Base-by-base conservation (phyloP, 2,797 vertebrate species). In the Pempheris klunzingeri region DNA sequence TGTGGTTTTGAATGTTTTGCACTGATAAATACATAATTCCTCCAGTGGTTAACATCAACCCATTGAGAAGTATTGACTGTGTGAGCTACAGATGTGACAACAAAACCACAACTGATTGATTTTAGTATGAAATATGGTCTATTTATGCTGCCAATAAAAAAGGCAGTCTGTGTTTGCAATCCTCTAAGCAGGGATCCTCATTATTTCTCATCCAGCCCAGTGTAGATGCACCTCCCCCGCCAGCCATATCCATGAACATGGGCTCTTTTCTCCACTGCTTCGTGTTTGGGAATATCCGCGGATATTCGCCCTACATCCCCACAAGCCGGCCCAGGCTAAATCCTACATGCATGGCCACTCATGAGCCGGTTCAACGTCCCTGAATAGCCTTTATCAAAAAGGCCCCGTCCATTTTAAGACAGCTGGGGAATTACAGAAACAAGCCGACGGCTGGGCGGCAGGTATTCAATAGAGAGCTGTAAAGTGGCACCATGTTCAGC, bases 401-500 rank as follows among this genome's bases (percentile, higher is more conserved):
- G 64, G 65, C 62, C 82, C 74, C 78, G 82, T 92, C 84, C 92
- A 91, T 93, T 90, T 92, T 86, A 88, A 91, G 80, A 90, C 82
- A 87, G 77, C 81, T 36, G 79, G 38, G 43, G 41, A 71, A 76
- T 88, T 63, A 84, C n/a, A 72, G 82, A 61, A 66, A 53, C 39
- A 63, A 49, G 66, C 64, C 44, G 75, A 53, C 30, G 74, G 60
- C 74, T 13, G 76, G 66, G 55, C 52, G 68, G 67, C 86, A 85
- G 67, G 82, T 81, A 82, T 82, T 83, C 77, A 74, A n/a, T 43
- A 44, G 57, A 59, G 71, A 77, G 53, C 82, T 70, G 80, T 14
- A 41, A 64, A 85, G 85, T 57, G 80, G 80, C 84, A 87, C 85
- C 84, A 53, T 76, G 83, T 71, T 86, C 84, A 90, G 81, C 84